Conservation (phyloP, 2,888 invertebrate genomes). For the Rhabditoides inermis region DNA sequence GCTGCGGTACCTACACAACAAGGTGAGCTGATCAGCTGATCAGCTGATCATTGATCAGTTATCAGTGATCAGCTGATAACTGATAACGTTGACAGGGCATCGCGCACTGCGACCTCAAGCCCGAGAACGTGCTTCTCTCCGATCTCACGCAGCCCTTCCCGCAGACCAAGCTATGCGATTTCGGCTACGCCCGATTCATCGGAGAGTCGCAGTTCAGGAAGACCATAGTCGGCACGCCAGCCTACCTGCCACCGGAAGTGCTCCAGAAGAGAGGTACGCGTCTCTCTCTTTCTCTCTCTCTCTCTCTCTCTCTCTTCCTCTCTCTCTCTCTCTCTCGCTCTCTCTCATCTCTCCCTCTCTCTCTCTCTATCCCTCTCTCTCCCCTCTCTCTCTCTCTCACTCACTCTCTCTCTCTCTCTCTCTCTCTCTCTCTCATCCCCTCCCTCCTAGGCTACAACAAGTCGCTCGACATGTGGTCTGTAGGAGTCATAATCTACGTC, state of each 20-base stretch:
- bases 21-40: too few species aligned
- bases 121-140: slow-evolving; percentile 51
- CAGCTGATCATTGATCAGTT: background rate
- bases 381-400: too few species aligned
- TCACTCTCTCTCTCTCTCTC: too few species aligned
- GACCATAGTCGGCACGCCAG: slow-evolving; percentile 52
- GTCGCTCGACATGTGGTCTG: slow-evolving; percentile 98
- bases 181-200: slow-evolving; percentile 49
- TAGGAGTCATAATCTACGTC: slow-evolving; percentile 96
- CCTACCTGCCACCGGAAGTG: slow-evolving; percentile 81
- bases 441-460: slow-evolving; percentile 86
- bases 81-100: slow-evolving; percentile 63
- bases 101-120: slow-evolving; percentile 59
- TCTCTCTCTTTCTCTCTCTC: too few species aligned
- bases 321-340: too few species aligned
- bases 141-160: slow-evolving; percentile 46
- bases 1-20: slow-evolving; percentile 87
- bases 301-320: background rate
- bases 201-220: slow-evolving; percentile 43
- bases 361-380: too few species aligned
- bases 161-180: slow-evolving; percentile 52
- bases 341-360: too few species aligned
- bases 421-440: too few species aligned
- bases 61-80: background rate
- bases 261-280: slow-evolving; percentile 74